A percentile compares a stretch with the other conserved stretches of the same genome.
phyloP scores from a whole-genome alignment of 2,888 invertebrate species.

The Sicus ferrugineus region DNA sequence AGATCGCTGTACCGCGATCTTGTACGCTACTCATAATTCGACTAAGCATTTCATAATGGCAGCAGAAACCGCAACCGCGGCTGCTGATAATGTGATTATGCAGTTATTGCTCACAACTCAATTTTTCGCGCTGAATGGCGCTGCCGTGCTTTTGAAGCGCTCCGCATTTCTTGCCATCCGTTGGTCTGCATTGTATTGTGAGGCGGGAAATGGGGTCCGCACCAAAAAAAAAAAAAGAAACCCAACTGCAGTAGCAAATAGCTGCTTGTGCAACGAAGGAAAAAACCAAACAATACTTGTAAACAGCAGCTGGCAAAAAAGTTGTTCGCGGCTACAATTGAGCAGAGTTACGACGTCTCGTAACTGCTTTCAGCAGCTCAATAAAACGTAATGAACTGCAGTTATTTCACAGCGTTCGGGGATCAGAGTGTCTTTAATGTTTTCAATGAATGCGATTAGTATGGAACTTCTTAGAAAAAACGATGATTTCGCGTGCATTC shows the following conservation, averaged over 20 bases:
- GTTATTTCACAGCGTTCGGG: constrained; percentile 11
- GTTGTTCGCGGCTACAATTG: constrained; percentile 30
- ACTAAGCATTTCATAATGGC: constrained; percentile 22
- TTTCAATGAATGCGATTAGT: too few relatives aligned
- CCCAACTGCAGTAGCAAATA: background rate
- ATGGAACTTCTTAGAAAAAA: too few relatives aligned
- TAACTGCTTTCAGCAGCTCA: constrained; percentile 36
- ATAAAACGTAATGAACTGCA: constrained; percentile 37
- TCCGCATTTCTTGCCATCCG: constrained; percentile 2
- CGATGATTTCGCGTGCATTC: too few relatives aligned
- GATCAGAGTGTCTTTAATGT: too few relatives aligned
- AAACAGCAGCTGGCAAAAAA: constrained; percentile 10
- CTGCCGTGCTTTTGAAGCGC: constrained; percentile 2
- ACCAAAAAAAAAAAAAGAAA: too few relatives aligned
- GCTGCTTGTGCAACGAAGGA: background rate
- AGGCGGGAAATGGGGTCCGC: background rate
- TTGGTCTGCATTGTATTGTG: background rate
- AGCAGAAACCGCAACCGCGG: background rate
- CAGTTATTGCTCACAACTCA: constrained; percentile 23
- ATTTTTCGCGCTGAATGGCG: constrained; percentile 11
- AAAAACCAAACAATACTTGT: background rate
- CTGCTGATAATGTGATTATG: constrained; percentile 23
- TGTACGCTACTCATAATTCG: constrained; percentile 14
- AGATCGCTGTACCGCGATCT: constrained; percentile 4
- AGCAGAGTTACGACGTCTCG: constrained; percentile 35